Evolutionary conservation across 1,140 invertebrate species (phyloP), one percentile per base, ranked within the genome.

Genomic region (Drosophila nigromelanica): DNA sequence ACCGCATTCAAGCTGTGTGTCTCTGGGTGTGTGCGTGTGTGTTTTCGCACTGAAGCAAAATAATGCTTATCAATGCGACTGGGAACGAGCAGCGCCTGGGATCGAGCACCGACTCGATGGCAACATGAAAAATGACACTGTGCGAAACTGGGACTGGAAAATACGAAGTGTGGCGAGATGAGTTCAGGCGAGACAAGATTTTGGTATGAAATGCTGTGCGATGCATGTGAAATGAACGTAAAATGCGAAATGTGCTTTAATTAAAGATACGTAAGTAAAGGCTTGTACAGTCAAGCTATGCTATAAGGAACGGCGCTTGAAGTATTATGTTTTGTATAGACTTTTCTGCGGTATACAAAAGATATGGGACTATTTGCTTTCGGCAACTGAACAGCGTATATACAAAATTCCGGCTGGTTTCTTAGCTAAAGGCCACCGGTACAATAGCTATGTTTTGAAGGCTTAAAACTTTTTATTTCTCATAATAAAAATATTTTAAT

Each of bases 61-160:
- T 86, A 85, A 85, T 86, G 82, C 73, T 85, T 85, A 87, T 85
- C 82, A 85, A 85, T 87, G 73, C 63, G 80, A 64, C 66, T 63
- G 76, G 27, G 42, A 52, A 50, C 27, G 77, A 80, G 64, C 77
- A 76, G 62, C 74, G n/a, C n/a, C 66, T 63, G 76, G 27, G 42
- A 52, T 43, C 27, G 77, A 80, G 64, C 77, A 76, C 55, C 74
- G 39, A 51, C 39, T 68, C 40, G 73, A 51, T 63, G 45, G 75
- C 58, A 51, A 63, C 55, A 82, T 87, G 76, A 82, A 79, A 87
- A 83, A 89, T 87, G 76, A 89, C 61, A 77, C 59, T 15, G 24
- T 40, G 48, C 60, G 37, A 78, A 72, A 76, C 54, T 83, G 80
- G 58, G 62, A 71, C 56, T 62, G 77, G 79, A 59, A 75, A 78